A percentile compares a stretch with the other conserved stretches of the same genome.
These are phyloP conservation scores for Zingel zingel DNA, from an alignment of 2,113 vertebrate species.

Conservation along the genomic window DNA sequence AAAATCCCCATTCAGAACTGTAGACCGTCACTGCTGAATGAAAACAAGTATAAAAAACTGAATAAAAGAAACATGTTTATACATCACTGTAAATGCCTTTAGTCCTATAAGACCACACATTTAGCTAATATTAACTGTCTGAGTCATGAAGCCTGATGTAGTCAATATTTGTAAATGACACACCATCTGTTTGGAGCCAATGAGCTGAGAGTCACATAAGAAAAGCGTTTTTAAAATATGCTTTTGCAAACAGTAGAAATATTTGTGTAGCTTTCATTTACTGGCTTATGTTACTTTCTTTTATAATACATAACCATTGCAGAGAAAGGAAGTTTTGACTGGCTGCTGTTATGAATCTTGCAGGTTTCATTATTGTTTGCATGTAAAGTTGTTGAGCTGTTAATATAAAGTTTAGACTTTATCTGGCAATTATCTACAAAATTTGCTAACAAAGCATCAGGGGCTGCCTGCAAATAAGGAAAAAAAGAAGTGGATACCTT, in stretches of 20 bases:
- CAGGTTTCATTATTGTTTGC: not conserved
- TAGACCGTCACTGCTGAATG: not conserved
- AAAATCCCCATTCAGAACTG: conserved; percentile 1
- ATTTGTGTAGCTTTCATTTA: not conserved
- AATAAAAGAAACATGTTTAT: not conserved
- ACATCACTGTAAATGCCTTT: not conserved
- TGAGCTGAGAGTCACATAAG: not conserved
- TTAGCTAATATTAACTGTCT: conserved; percentile 49
- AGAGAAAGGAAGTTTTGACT: not conserved
- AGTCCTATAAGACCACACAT: not conserved
- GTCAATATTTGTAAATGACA: conserved; percentile 47
- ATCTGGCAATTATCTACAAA: not conserved
- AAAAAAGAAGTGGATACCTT: not conserved
- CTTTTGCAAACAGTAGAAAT: conserved; percentile 23
- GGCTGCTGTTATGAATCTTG: not conserved
- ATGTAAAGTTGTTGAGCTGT: not conserved
- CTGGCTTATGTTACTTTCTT: not conserved
- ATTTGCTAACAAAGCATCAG: not conserved
- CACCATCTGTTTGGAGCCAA: conserved; percentile 1
- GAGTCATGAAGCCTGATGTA: conserved; percentile 2
- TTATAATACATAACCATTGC: not conserved
- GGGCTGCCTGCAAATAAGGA: not conserved
- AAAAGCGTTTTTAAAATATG: not conserved
- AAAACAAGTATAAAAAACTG: not conserved
- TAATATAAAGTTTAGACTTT: not conserved